phyloP scores from a whole-genome alignment of 2,888 invertebrate genomes.

The Coleophora flavipennella region DNA sequence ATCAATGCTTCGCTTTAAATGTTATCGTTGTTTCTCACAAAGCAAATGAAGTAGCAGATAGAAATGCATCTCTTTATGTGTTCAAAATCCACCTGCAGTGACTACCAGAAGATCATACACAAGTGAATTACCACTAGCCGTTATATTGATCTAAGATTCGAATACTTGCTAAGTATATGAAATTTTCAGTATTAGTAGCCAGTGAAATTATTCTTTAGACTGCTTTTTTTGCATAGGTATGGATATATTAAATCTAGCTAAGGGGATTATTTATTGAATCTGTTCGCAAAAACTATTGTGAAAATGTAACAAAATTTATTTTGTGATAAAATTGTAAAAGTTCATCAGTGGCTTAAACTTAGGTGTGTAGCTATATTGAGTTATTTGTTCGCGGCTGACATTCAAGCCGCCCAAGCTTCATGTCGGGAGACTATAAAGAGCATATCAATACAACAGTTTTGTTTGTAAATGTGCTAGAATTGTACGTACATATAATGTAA shows the following conservation, averaged over 20 bases:
- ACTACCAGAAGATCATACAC: no score
- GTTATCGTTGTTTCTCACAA: no score
- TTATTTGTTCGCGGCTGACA: constrained; percentile 34
- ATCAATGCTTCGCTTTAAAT: no score
- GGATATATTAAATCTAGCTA: constrained; percentile 21
- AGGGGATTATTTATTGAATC: constrained; percentile 20
- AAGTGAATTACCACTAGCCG: no score
- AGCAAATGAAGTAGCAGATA: no score
- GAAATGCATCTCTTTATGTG: no score
- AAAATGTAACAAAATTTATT: constrained; percentile 36
- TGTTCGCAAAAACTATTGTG: constrained; percentile 21
- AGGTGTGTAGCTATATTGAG: no score
- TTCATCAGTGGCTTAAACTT: constrained; percentile 52
- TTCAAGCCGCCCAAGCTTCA: constrained; percentile 16
- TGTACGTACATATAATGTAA: constrained; percentile 23
- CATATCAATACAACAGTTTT: constrained; percentile 55
- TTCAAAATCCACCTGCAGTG: no score
- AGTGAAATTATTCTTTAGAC: constrained; percentile 34
- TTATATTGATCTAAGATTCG: no score
- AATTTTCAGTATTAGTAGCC: constrained; percentile 57
- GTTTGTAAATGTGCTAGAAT: constrained; percentile 42
- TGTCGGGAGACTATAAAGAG: constrained; percentile 30
- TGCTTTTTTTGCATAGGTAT: constrained; percentile 20
- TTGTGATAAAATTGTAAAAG: constrained; percentile 41
- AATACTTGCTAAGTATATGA: background rate